Evolutionary conservation across 2,797 vertebrate species (phyloP).

Genomic region (Meriones psammophilus): DNA sequence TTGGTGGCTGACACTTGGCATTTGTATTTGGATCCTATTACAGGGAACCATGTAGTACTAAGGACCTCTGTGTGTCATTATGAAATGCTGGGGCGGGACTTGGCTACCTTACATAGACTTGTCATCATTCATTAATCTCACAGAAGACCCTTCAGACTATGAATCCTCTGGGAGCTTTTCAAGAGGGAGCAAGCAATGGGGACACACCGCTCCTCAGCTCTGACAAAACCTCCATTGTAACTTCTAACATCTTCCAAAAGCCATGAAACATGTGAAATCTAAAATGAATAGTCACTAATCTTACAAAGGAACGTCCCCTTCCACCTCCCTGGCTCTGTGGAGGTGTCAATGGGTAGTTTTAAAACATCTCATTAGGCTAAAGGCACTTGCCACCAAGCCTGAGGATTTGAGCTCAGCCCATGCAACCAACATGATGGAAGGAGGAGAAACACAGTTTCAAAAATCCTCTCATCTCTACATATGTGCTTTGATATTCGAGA

Average conservation of each 20-base stretch:
- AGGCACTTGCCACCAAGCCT: background rate
- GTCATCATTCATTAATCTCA: slow-evolving; percentile 68
- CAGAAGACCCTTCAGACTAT: slow-evolving; percentile 49
- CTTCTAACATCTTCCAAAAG: background rate
- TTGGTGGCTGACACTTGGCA: slow-evolving; percentile 74
- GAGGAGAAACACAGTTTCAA: background rate
- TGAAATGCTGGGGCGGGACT: slow-evolving; percentile 41
- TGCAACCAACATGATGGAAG: background rate
- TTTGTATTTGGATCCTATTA: slow-evolving; percentile 74
- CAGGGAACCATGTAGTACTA: slow-evolving; percentile 53
- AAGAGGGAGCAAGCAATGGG: slow-evolving; percentile 38
- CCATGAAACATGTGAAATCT: background rate
- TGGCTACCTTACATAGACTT: slow-evolving; percentile 50
- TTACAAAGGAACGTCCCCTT: background rate
- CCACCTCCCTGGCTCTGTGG: background rate
- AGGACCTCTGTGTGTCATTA: slow-evolving; percentile 60
- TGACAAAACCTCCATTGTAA: slow-evolving; percentile 13
- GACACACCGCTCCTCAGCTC: background rate
- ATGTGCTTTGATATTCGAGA: background rate
- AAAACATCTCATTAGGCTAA: background rate
- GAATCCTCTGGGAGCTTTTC: slow-evolving; percentile 25
- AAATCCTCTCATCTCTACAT: background rate
- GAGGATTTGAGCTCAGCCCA: background rate
- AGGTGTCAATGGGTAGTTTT: background rate
- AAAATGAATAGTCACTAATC: background rate